Base-by-base conservation (phyloP, 2,888 invertebrate genomes). In the Microctonus brassicae region DNA sequence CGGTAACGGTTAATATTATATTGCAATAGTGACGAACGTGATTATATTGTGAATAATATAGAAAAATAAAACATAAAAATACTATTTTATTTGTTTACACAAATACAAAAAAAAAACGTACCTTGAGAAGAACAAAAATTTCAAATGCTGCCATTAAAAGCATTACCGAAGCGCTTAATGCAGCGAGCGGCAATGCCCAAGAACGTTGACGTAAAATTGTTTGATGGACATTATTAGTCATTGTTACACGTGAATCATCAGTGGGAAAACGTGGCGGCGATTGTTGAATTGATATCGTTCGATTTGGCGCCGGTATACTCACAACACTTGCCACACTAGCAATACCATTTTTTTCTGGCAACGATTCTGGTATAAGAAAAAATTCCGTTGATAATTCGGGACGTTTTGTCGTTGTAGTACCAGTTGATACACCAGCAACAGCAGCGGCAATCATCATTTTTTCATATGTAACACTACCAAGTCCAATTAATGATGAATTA, bases 161-260 rank as follows among this genome's bases (percentile, higher is more conserved):
- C 92, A 97, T 95, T 77, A 95, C 94, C 34, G 95, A 90, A 42
- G 94, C 93, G 69, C 96, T 94, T 73, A 97, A 90, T 20, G 95
- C 94, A 71, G 97, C 90, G 66, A 97, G 91, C 1, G 97, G 97
- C 77, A 97, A 92, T 42, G 97, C 96, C 98, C 98, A 97, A 22
- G 94, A 91, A 85, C 96, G 95, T 77, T 92, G 90, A 68, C 95
- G 90, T 62, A 93, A 87, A 65, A 91, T 88, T 78, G 88, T 83
- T 78, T 88, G 79, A 79, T 83, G 47, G 10, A 55, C 42, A 42
- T 70, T 66, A 42, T 70, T 66, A 83, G 86, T 61, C 86, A 86
- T 60, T 81, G 84, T 73, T 78, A 81, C 13, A 63, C 72, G 62
- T 62, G 60, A 73, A 72, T 77, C 71, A 58, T 76, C 70, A 34